Percentiles rank a stretch among this genome's conserved stretches.
Evolutionary conservation across 1,140 invertebrate genomes (phyloP).

Genomic region (Ectropis grisescens): DNA sequence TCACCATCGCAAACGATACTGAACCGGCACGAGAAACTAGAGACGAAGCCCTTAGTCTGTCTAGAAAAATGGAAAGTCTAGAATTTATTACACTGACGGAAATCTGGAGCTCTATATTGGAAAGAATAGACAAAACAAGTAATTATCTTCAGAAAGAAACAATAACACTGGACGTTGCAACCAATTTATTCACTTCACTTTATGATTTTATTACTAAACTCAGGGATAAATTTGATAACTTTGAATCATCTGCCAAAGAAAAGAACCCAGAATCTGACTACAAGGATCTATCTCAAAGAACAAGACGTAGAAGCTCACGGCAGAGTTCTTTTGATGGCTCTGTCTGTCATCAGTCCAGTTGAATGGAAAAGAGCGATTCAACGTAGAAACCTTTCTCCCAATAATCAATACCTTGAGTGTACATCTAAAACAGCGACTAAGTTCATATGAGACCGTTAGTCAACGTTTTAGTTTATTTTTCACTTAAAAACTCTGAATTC

Average conservation of each 20-base stretch:
- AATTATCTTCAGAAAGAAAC: constrained; percentile 9
- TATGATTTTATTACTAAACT: background rate
- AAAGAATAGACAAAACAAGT: constrained; percentile 13
- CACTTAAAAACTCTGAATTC: constrained; percentile 12
- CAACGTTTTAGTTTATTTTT: constrained; percentile 12
- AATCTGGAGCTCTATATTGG: constrained; percentile 8
- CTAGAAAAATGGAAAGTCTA: constrained; percentile 11
- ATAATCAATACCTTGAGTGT: constrained; percentile 11
- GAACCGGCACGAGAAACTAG: constrained; percentile 19
- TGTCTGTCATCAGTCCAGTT: constrained; percentile 14
- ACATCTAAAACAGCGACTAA: constrained; percentile 6
- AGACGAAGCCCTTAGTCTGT: constrained; percentile 18
- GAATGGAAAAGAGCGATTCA: constrained; percentile 18
- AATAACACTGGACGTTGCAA: constrained; percentile 6
- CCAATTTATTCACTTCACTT: background rate
- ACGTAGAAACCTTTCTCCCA: constrained; percentile 16
- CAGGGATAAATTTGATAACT: constrained; percentile 7
- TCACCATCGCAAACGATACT: constrained; percentile 12
- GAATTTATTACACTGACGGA: constrained; percentile 8
- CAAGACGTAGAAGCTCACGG: background rate
- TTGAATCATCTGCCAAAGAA: constrained; percentile 2
- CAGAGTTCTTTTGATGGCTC: constrained; percentile 17
- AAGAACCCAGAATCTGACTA: constrained; percentile 1
- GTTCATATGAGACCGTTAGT: constrained; percentile 9
- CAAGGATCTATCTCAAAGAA: background rate